phyloP scores from a whole-genome alignment of 2,888 invertebrate genomes.

The Lamellibrachia columna region DNA sequence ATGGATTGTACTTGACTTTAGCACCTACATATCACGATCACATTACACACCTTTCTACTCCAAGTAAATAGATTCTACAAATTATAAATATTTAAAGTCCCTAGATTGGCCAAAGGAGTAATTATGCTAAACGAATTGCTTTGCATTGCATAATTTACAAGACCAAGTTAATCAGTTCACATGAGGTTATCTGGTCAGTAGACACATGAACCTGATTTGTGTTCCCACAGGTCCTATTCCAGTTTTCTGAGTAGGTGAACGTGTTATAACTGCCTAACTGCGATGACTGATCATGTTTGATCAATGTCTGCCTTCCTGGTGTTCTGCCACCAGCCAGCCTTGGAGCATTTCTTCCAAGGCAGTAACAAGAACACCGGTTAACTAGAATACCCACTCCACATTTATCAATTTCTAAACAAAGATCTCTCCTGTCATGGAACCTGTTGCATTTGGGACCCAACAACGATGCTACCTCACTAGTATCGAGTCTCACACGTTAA shows the following conservation, averaged over 20 bases:
- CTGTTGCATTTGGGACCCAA: too few relatives aligned
- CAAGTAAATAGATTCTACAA: neutral
- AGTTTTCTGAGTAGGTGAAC: neutral
- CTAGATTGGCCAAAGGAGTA: conserved; percentile 2
- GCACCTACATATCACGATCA: neutral
- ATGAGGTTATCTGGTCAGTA: neutral
- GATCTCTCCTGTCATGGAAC: too few relatives aligned
- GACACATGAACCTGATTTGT: neutral
- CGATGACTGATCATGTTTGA: neutral
- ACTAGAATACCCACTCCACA: too few relatives aligned
- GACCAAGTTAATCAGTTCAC: neutral
- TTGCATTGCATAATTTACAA: neutral
- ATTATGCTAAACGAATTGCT: conserved; percentile 6
- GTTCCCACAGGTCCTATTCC: neutral
- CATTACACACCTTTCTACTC: neutral
- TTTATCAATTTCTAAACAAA: too few relatives aligned
- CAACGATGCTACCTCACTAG: too few relatives aligned
- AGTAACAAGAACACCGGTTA: neutral
- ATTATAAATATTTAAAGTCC: neutral
- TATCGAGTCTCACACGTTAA: too few relatives aligned
- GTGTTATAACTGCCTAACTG: neutral
- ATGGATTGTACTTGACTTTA: neutral
- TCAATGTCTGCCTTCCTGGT: neutral
- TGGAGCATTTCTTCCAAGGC: neutral
- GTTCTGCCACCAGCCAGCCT: neutral